These are phyloP conservation scores for Helicoverpa assulta DNA, from an alignment of 2,888 invertebrate species.

Conservation along the genomic window DNA sequence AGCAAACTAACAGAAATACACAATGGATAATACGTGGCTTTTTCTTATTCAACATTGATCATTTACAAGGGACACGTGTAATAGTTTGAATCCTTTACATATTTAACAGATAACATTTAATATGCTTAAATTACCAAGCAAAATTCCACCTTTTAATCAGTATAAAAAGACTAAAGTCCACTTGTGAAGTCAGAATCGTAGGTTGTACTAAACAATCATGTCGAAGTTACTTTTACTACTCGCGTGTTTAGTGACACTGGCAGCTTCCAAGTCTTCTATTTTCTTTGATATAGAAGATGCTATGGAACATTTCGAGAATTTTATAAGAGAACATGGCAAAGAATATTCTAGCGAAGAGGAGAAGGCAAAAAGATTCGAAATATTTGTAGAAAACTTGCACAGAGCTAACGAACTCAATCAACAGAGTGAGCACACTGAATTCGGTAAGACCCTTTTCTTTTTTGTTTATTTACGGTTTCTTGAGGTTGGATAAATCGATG, in stretches of 20 bases:
- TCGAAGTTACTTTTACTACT: constrained; percentile 13
- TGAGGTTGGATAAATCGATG: no score
- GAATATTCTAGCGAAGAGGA: constrained; percentile 35
- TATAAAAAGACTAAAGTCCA: constrained; percentile 15
- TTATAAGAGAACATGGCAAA: constrained; percentile 18
- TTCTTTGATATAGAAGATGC: constrained; percentile 21
- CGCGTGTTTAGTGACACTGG: background rate
- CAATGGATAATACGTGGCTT: no score
- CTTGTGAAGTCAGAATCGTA: background rate
- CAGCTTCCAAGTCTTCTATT: background rate
- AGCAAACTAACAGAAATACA: no score
- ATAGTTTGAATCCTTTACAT: no score
- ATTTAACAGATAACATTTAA: no score
- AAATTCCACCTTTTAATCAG: background rate
- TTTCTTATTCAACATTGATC: no score
- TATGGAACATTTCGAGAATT: constrained; percentile 30
- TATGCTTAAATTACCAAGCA: no score
- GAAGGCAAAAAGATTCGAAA: constrained; percentile 40
- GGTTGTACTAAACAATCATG: constrained; percentile 10
- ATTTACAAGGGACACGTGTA: no score
- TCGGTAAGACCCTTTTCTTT: constrained; percentile 25
- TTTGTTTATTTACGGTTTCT: no score
- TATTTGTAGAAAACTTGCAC: constrained; percentile 45
- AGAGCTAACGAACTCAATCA: constrained; percentile 26
- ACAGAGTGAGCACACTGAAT: constrained; percentile 10